Base-by-base conservation (phyloP, 2,888 invertebrate genomes). In the Perithous albicinctus region DNA sequence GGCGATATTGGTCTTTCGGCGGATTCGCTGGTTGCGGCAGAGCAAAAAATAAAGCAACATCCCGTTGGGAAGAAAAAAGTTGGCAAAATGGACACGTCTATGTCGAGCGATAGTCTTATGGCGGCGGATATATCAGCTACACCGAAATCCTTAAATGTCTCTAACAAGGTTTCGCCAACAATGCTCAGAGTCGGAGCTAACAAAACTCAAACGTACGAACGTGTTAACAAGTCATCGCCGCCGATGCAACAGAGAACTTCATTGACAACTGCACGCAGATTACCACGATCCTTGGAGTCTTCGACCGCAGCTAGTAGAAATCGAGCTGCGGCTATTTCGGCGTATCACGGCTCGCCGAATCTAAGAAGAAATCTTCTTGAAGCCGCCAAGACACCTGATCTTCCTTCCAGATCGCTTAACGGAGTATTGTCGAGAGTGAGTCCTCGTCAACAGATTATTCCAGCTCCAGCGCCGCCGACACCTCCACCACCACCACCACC, bases 311-410 rank as follows among this genome's bases (percentile, higher is more conserved):
- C 92, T 0, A 92, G 90, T 78, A 89, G 92, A 66, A 91, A 91
- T 8, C 90, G 92, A 1, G 90, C 89, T 1, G 87, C 88, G 7
- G 90, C 90, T 2, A 90, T 88, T 46, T 89, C 88, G 23, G 90
- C 92, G 20, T 92, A 91, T 63, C 90, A 90, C 4, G 92, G 92
- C 3, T 91, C 93, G 74, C 94, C 94, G 1, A 94, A 93, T 67
- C 89, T 94, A 48, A 91, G 94, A 20, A 91, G 94, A 76, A 94
- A 93, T 88, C 90, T 94, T 15, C 86, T 94, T 26, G 92, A 94
- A 61, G 94, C 94, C 4, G 94, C 94, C 1, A 93, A 93, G 80
- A 93, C 94, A 0, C 94, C 94, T 1, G 94, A 94, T 93, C 94
- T 91, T 92, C 94, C 87, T 26, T 86, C 80, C 26, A 89, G 86